phyloP scores from a whole-genome alignment of 2,113 vertebrate genomes.

The Gopherus evgoodei region DNA sequence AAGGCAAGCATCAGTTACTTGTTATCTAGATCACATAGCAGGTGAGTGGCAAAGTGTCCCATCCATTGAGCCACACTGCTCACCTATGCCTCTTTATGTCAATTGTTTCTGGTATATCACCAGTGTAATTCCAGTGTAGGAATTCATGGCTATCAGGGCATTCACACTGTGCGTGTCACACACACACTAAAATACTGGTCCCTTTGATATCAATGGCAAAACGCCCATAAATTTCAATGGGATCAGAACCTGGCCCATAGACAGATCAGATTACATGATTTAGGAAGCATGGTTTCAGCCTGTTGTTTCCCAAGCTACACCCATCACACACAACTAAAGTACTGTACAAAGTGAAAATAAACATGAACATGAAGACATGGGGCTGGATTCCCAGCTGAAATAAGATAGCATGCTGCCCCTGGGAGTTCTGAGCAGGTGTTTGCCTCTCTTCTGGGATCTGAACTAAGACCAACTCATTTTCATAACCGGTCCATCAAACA shows the following conservation, averaged over 20 bases:
- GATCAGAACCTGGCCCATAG: neutral
- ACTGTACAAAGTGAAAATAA: neutral
- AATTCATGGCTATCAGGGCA: neutral
- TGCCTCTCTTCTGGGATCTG: neutral
- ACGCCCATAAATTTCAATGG: neutral
- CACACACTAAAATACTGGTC: neutral
- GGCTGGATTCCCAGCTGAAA: neutral
- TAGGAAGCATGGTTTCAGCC: neutral
- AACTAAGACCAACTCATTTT: neutral
- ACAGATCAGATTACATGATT: neutral
- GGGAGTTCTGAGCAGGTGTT: neutral
- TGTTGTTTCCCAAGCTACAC: neutral
- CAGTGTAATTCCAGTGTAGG: neutral
- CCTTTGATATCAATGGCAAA: neutral
- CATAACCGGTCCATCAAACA: neutral
- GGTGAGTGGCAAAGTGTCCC: neutral
- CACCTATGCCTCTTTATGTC: neutral
- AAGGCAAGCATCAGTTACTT: neutral
- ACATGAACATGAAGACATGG: neutral
- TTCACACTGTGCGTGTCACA: neutral
- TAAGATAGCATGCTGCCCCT: fast-evolving
- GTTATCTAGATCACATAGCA: neutral
- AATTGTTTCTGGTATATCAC: neutral
- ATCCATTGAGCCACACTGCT: neutral
- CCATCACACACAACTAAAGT: neutral